phyloP scores from a whole-genome alignment of 2,113 vertebrate species.

The Sula dactylatra region DNA sequence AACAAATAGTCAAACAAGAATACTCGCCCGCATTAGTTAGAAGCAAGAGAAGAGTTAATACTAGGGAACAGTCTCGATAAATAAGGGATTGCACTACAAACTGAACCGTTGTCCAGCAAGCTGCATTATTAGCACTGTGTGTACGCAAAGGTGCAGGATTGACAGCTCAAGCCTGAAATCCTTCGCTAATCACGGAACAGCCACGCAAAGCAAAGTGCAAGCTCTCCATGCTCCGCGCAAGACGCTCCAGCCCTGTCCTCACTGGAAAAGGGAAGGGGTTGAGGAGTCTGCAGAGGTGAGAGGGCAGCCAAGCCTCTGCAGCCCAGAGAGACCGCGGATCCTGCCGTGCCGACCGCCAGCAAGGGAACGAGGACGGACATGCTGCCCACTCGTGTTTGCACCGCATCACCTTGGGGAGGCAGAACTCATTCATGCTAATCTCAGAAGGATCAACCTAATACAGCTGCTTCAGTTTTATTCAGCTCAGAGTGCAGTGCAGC shows the following conservation, averaged over 20 bases:
- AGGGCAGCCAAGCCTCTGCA: background rate
- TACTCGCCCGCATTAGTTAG: background rate
- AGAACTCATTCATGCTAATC: constrained; percentile 54
- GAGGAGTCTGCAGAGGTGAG: background rate
- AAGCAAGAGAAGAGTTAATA: constrained; percentile 16
- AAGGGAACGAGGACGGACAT: background rate
- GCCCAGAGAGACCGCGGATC: background rate
- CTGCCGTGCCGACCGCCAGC: background rate
- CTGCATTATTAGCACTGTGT: background rate
- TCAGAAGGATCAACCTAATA: constrained; percentile 60
- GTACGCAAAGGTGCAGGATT: background rate
- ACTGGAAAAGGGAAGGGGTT: background rate
- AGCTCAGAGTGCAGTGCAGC: constrained; percentile 53
- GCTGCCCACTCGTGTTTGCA: background rate
- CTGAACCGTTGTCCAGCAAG: background rate
- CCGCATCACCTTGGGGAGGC: constrained; percentile 45
- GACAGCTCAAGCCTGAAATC: constrained; percentile 54
- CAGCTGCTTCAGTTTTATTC: constrained; percentile 65
- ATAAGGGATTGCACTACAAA: constrained; percentile 17
- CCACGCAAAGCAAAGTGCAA: background rate
- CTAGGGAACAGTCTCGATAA: background rate
- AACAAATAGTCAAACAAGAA: constrained; percentile 29
- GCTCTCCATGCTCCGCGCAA: background rate
- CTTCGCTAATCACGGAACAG: constrained; percentile 22
- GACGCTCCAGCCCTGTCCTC: background rate